phyloP scores from a whole-genome alignment of 2,888 invertebrate species.

The Hermodice carunculata region DNA sequence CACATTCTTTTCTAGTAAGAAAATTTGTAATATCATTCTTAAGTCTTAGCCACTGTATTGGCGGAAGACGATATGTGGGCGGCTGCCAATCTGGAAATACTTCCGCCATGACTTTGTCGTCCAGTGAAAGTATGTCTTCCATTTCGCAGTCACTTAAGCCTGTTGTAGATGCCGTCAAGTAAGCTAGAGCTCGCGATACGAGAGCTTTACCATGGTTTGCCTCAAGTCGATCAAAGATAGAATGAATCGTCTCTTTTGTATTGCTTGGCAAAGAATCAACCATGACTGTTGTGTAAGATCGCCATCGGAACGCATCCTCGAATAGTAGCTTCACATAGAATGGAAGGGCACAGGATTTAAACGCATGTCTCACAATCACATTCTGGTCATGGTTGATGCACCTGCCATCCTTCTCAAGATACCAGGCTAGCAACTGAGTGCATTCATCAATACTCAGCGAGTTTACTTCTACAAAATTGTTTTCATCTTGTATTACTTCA shows the following conservation, averaged over 20 bases:
- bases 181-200: slow-evolving; percentile 53
- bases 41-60: slow-evolving; percentile 56
- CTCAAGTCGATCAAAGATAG: slow-evolving; percentile 55
- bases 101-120: slow-evolving; percentile 60
- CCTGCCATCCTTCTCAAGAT: slow-evolving; percentile 44
- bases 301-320: slow-evolving; percentile 44
- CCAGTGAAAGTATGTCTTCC: slow-evolving; percentile 67
- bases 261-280: slow-evolving; percentile 39
- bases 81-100: slow-evolving; percentile 46
- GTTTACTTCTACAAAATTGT: slow-evolving; percentile 35
- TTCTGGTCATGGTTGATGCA: slow-evolving; percentile 50
- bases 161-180: slow-evolving; percentile 59
- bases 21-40: slow-evolving; percentile 57
- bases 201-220: slow-evolving; percentile 50
- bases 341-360: slow-evolving; percentile 52
- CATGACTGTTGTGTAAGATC: slow-evolving; percentile 3
- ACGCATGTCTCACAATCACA: slow-evolving; percentile 42
- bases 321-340: slow-evolving; percentile 55
- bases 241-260: slow-evolving; percentile 47
- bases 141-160: slow-evolving; percentile 68
- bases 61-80: slow-evolving; percentile 53
- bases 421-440: slow-evolving; percentile 21
- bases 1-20: slow-evolving; percentile 48
- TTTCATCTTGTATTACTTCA: slow-evolving; percentile 34
- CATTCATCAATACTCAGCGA: slow-evolving; percentile 20